Evolutionary conservation across 2,113 vertebrate genomes (phyloP).

Genomic region (Enhydra lutris): DNA sequence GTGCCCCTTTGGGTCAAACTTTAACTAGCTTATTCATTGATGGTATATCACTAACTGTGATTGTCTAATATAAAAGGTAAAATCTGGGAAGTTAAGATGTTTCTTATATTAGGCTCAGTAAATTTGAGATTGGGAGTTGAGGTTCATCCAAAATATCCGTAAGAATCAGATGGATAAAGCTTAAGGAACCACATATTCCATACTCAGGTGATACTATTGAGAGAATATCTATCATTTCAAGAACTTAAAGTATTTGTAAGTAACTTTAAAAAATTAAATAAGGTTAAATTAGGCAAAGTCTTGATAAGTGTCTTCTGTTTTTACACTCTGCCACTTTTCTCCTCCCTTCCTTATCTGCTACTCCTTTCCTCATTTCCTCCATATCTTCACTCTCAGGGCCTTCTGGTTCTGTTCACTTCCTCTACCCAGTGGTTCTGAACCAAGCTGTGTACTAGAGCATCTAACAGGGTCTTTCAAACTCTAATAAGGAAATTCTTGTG

Average conservation of each 20-base stretch:
- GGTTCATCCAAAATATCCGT: not conserved
- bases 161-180: not conserved
- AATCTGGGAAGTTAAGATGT: not conserved
- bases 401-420: not conserved
- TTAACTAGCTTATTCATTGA: constrained; percentile 35
- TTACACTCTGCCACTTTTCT: not conserved
- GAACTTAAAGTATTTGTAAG: not conserved
- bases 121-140: not conserved
- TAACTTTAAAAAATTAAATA: not conserved
- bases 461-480: not conserved
- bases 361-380: not conserved
- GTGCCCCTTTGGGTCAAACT: not conserved
- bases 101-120: not conserved
- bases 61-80: constrained; percentile 2
- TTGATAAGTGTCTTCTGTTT: not conserved
- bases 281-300: not conserved
- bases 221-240: not conserved
- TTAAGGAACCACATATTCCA: not conserved
- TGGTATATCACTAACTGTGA: not conserved
- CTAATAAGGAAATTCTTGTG: not conserved
- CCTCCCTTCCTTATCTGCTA: not conserved
- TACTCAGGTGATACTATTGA: not conserved
- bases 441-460: not conserved
- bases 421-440: not conserved
- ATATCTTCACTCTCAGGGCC: not conserved